Percentiles rank a stretch among this genome's conserved stretches.
Evolutionary conservation across 1,140 invertebrate species (phyloP).

Genomic region (Lucilia sericata): DNA sequence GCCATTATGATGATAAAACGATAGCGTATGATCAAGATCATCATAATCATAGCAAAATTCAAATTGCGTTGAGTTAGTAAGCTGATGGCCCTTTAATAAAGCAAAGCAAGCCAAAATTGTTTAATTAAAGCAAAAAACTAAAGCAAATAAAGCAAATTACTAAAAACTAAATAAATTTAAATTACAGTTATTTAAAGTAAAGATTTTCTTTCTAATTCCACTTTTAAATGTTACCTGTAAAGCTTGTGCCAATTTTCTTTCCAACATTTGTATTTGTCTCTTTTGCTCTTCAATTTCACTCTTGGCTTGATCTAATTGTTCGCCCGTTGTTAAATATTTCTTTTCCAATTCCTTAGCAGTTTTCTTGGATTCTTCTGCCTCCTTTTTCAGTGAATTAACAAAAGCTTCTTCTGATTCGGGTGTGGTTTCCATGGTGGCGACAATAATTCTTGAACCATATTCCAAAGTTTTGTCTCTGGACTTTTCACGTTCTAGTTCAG

Average conservation of each 20-base stretch:
- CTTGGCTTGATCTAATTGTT: slow-evolving; percentile 81
- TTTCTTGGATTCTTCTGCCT: slow-evolving; percentile 80
- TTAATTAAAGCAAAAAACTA: not conserved
- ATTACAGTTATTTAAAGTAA: not conserved
- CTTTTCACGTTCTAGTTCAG: slow-evolving; percentile 78
- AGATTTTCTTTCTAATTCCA: not conserved
- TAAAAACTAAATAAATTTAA: not conserved
- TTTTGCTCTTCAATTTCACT: slow-evolving; percentile 84
- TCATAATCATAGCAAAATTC: slow-evolving; percentile 36
- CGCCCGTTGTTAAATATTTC: slow-evolving; percentile 79
- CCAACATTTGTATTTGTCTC: slow-evolving; percentile 79
- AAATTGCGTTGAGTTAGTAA: slow-evolving; percentile 10
- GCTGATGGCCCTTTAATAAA: slow-evolving; percentile 19
- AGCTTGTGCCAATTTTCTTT: slow-evolving; percentile 76
- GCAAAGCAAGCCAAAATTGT: slow-evolving; percentile 37
- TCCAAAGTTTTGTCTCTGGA: slow-evolving; percentile 74
- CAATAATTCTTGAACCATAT: slow-evolving; percentile 66
- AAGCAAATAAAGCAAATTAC: not conserved
- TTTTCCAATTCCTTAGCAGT: slow-evolving; percentile 83
- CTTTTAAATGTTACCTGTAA: slow-evolving; percentile 69
- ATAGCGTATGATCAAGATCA: slow-evolving; percentile 11
- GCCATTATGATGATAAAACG: slow-evolving; percentile 30
- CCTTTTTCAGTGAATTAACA: slow-evolving; percentile 77
- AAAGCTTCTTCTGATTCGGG: slow-evolving; percentile 70
- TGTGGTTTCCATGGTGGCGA: slow-evolving; percentile 65